Evolutionary conservation across 1,140 invertebrate species (phyloP).

Genomic region (Drosophila hydei): DNA sequence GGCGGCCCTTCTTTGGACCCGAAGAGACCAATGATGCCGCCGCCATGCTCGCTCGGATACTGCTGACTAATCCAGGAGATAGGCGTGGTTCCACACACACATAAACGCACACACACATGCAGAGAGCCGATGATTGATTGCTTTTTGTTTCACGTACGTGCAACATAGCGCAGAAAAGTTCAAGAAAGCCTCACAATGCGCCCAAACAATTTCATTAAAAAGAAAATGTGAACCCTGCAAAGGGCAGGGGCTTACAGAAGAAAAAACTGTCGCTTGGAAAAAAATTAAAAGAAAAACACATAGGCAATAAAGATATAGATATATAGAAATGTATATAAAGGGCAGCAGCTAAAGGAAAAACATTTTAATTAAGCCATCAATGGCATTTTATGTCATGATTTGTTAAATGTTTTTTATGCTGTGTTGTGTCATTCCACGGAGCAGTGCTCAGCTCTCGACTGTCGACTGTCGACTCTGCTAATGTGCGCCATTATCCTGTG

Average conservation of each 20-base stretch:
- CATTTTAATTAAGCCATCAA: slow-evolving; percentile 81
- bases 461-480: slow-evolving; percentile 33
- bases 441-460: not conserved
- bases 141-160: slow-evolving; percentile 70
- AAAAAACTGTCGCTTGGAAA: slow-evolving; percentile 64
- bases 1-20: slow-evolving; percentile 31
- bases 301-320: slow-evolving; percentile 4
- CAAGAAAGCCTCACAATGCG: slow-evolving; percentile 70
- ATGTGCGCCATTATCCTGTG: slow-evolving; percentile 78
- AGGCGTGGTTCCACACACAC: slow-evolving; percentile 77
- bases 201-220: slow-evolving; percentile 64
- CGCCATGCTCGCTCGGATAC: slow-evolving; percentile 62
- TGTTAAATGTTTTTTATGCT: slow-evolving; percentile 33
- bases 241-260: not conserved
- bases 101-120: slow-evolving; percentile 30
- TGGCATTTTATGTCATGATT: slow-evolving; percentile 41
- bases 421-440: slow-evolving; percentile 49
- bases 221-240: slow-evolving; percentile 41
- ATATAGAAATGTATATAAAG: slow-evolving; percentile 13
- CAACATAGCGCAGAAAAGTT: slow-evolving; percentile 62
- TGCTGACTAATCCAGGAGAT: slow-evolving; percentile 83
- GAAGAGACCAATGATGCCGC: slow-evolving; percentile 78
- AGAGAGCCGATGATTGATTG: slow-evolving; percentile 79
- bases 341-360: slow-evolving; percentile 12
- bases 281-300: slow-evolving; percentile 33